Evolutionary conservation across 1,140 invertebrate genomes (phyloP), one percentile per base, ranked within the genome.

Genomic region (Achroia grisella): DNA sequence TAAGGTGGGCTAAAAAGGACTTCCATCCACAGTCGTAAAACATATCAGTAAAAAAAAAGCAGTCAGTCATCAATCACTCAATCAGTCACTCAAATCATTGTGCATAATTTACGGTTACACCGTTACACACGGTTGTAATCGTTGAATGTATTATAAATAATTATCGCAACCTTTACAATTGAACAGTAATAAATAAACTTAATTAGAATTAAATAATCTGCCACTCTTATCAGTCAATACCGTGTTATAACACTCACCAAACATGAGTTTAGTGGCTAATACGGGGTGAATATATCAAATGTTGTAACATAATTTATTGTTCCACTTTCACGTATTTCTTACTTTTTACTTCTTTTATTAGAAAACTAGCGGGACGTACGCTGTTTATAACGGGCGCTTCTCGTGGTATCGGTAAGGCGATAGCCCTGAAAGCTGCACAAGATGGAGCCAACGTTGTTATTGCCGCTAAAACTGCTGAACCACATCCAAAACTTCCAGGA

Each of bases 351-450:
- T 60, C 6, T 46, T 23, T 66, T 52, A 52, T 54, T 65, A 96
- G 95, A 44, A 97, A 97, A 90, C 89, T 99, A 57, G 93, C 94
- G 48, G 97, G 97, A 9, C 91, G 91, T 35, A 99, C 97, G 4
- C 77, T 98, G 17, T 98, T 99, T 65, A 97, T 99, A 47, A 98
- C 97, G 12, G 98, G 98, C 15, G 98, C 96, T 10, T 98, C 96
- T 49, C 89, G 98, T 57, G 98, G 98, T 34, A 99, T 99, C 71
- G 98, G 98, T 4, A 98, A 98, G 85, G 94, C 92, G 30, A 99
- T 99, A 60, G 98, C 97, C 8, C 70, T 99, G 27, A 98, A 97
- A 88, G 93, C 93, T 1, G 95, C 96, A 0, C 91, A 90, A 74
- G 98, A 99, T 93, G 96, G 96, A 42, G 97, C 97, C 0, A 98